Evolutionary conservation across 1,140 invertebrate genomes (phyloP).

Genomic region (Oedothorax gibbosus): DNA sequence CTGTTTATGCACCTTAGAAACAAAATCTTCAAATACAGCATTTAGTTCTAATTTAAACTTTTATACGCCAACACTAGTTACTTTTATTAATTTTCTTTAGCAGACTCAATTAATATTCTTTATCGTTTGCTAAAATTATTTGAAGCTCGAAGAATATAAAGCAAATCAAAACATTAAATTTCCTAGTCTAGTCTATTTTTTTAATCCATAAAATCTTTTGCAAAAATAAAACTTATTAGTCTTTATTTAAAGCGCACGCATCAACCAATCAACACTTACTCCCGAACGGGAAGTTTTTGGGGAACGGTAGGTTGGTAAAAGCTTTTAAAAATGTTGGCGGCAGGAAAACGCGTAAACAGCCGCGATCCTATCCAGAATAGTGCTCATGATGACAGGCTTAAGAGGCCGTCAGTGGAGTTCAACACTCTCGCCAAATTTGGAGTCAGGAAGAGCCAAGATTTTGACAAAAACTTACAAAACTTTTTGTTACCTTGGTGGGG

Average conservation of each 20-base stretch:
- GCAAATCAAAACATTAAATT: not conserved
- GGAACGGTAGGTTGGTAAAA: not conserved
- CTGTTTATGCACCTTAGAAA: too few relatives aligned
- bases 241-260: too few relatives aligned
- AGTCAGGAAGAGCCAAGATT: not conserved
- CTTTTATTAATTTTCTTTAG: not conserved
- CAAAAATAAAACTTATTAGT: not conserved
- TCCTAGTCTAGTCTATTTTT: constrained; percentile 1
- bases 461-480: not conserved
- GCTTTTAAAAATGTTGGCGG: not conserved
- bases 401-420: constrained; percentile 37
- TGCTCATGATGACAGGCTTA: constrained; percentile 16
- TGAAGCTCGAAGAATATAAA: not conserved
- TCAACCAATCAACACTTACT: too few relatives aligned
- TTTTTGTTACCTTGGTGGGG: not conserved
- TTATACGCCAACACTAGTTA: too few relatives aligned
- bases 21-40: too few relatives aligned
- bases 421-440: not conserved
- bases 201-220: constrained; percentile 26
- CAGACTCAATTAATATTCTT: too few relatives aligned
- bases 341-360: constrained; percentile 7
- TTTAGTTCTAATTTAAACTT: too few relatives aligned
- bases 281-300: not conserved
- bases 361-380: constrained; percentile 40
- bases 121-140: constrained; percentile 25